Percentiles rank a stretch among this genome's conserved stretches.
Conservation (phyloP, 2,888 invertebrate genomes). For the Pachliopta kotzebuea region DNA sequence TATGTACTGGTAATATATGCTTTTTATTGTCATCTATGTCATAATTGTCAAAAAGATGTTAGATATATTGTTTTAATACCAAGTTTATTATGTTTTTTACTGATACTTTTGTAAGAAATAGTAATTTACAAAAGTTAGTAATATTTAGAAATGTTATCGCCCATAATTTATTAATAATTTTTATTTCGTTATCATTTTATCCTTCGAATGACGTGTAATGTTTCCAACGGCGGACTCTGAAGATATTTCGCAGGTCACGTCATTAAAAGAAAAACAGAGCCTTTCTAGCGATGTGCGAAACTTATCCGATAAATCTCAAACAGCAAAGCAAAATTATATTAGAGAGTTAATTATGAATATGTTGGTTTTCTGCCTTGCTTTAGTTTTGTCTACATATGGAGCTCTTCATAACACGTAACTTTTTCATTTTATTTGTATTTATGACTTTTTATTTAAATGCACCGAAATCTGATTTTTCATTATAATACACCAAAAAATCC, state of each 20-base stretch:
- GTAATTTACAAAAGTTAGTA: constrained; percentile 4
- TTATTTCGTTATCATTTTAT: constrained; percentile 46
- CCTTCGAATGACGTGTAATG: constrained; percentile 80
- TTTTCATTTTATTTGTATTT: constrained; percentile 11
- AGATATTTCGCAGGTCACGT: constrained; percentile 72
- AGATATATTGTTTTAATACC: constrained; percentile 17
- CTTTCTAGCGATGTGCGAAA: constrained; percentile 67
- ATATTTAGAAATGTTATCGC: constrained; percentile 17
- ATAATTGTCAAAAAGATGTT: constrained; percentile 12
- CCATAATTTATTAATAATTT: constrained; percentile 32
- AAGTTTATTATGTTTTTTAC: constrained; percentile 25
- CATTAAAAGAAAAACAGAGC: constrained; percentile 56
- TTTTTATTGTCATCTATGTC: background rate
- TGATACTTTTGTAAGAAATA: constrained; percentile 5
- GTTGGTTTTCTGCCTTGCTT: constrained; percentile 82
- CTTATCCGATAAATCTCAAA: constrained; percentile 56
- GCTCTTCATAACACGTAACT: constrained; percentile 87
- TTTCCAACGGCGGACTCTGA: constrained; percentile 75
- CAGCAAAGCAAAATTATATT: constrained; percentile 55
- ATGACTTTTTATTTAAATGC: background rate
- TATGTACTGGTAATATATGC: too few species aligned
- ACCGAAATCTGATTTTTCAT: background rate
- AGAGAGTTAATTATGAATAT: constrained; percentile 74
- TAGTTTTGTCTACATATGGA: constrained; percentile 84
- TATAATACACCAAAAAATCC: background rate